Percentiles rank a stretch among this genome's conserved stretches.
phyloP scores from a whole-genome alignment of 2,113 vertebrate genomes.

The Acrocephalus kingi region DNA sequence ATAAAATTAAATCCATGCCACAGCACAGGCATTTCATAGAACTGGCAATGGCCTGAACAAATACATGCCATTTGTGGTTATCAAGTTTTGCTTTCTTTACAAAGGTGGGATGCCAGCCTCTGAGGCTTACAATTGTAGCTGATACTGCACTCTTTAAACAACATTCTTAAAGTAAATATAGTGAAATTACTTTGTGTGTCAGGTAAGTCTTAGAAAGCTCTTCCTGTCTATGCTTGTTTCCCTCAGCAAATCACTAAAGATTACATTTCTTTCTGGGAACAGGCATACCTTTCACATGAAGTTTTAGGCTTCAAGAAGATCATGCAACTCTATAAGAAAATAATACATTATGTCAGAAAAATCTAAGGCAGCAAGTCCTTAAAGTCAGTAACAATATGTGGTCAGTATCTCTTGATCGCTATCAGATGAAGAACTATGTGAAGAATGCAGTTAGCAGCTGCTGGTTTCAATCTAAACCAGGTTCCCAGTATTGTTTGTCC shows the following conservation, averaged over 20 bases:
- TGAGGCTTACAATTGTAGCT: not conserved
- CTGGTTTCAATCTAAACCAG: not conserved
- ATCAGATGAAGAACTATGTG: not conserved
- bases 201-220: not conserved
- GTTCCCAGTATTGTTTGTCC: not conserved
- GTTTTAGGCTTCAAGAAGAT: not conserved
- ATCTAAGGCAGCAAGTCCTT: not conserved
- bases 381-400: not conserved
- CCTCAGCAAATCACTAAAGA: not conserved
- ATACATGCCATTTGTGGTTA: not conserved
- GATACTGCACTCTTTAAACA: not conserved
- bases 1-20: not conserved
- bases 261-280: not conserved
- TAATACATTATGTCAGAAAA: not conserved
- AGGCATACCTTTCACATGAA: not conserved
- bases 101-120: not conserved
- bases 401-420: not conserved
- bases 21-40: not conserved
- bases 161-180: not conserved
- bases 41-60: not conserved
- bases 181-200: not conserved
- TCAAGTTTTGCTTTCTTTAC: not conserved
- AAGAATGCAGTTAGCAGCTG: constrained; percentile 1
- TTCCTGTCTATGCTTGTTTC: not conserved
- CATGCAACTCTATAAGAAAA: not conserved